Percentiles rank a stretch among this genome's conserved stretches.
phyloP scores from a whole-genome alignment of 2,888 invertebrate species.

The Lasioglossum pauxillum region DNA sequence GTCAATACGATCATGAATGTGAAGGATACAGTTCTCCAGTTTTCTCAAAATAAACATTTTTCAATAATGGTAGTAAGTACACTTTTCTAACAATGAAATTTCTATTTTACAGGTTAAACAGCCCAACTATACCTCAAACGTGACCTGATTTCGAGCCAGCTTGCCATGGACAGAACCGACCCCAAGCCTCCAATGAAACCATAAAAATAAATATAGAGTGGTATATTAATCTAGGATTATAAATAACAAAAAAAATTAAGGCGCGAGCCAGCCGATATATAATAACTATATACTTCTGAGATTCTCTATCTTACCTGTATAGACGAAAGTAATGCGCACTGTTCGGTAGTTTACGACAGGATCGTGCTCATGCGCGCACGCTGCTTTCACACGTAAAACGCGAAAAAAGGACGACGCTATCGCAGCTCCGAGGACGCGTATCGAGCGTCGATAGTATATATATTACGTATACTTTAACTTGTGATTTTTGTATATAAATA shows the following conservation, averaged over 20 bases:
- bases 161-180: slow-evolving; percentile 79
- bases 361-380: slow-evolving; percentile 69
- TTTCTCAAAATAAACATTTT: not conserved
- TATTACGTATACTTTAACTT: slow-evolving; percentile 72
- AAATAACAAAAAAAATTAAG: slow-evolving; percentile 61
- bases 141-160: slow-evolving; percentile 79
- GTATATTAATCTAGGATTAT: slow-evolving; percentile 76
- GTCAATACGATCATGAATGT: not conserved
- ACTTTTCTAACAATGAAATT: not conserved
- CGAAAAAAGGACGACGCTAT: slow-evolving; percentile 54
- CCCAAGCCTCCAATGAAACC: slow-evolving; percentile 75
- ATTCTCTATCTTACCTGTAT: slow-evolving; percentile 68
- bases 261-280: slow-evolving; percentile 64
- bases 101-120: slow-evolving; percentile 73
- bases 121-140: slow-evolving; percentile 71
- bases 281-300: slow-evolving; percentile 69
- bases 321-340: slow-evolving; percentile 69
- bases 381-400: slow-evolving; percentile 64
- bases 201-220: slow-evolving; percentile 75
- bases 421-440: slow-evolving; percentile 65
- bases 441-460: slow-evolving; percentile 70
- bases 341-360: slow-evolving; percentile 64
- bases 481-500: slow-evolving; percentile 80
- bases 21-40: not conserved
- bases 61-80: not conserved